These are phyloP conservation scores for Apus apus DNA, from an alignment of 2,113 vertebrate species.

Conservation along the genomic window DNA sequence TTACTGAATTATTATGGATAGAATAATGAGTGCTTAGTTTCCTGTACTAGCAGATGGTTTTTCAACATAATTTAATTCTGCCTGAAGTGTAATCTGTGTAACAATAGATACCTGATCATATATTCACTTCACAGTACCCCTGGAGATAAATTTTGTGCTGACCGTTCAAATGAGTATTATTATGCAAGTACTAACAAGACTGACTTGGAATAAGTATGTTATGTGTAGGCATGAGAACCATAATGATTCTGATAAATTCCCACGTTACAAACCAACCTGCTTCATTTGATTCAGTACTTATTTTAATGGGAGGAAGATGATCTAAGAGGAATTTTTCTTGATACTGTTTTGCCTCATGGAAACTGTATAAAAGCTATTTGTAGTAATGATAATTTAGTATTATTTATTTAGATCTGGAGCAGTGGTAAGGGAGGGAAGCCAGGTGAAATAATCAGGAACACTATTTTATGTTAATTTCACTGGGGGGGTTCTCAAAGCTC, in stretches of 20 bases:
- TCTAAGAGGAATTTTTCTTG: neutral
- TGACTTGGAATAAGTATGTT: conserved; percentile 14
- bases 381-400: neutral
- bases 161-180: conserved; percentile 20
- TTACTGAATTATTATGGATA: neutral
- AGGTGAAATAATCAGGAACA: neutral
- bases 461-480: neutral
- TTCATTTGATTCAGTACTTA: neutral
- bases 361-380: neutral
- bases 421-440: neutral
- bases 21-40: neutral
- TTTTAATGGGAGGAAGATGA: conserved; percentile 16
- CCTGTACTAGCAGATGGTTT: conserved; percentile 21
- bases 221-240: conserved; percentile 33
- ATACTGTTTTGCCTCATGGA: neutral
- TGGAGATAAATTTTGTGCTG: conserved; percentile 39
- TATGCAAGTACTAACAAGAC: conserved; percentile 36
- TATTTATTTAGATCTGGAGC: neutral
- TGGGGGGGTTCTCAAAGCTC: neutral
- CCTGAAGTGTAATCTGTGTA: conserved; percentile 17
- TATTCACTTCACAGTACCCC: conserved; percentile 12
- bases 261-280: neutral
- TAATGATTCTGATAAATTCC: conserved; percentile 57
- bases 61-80: conserved; percentile 27
- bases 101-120: conserved; percentile 17